Percentiles rank a stretch among this genome's conserved stretches.
Conservation (phyloP, 2,888 invertebrate species). For the Phragmatobia fuliginosa region DNA sequence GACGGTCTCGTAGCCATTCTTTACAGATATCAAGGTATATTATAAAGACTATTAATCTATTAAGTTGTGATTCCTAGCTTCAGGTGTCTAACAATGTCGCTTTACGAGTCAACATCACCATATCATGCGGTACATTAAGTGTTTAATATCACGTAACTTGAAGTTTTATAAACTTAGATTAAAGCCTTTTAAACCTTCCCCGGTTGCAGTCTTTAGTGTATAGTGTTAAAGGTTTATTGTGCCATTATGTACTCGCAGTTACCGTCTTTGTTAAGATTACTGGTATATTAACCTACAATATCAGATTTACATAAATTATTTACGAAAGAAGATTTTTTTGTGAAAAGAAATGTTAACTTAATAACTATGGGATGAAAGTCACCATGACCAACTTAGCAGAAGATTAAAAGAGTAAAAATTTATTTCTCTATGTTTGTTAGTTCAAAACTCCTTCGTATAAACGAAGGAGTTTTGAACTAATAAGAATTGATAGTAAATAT, state of each 20-base stretch:
- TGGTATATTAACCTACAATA: neutral
- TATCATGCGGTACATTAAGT: conserved; percentile 60
- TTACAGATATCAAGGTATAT: too few species aligned
- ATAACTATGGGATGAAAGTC: too few species aligned
- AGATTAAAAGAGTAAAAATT: too few species aligned
- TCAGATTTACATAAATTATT: neutral
- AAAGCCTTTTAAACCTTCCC: conserved; percentile 33
- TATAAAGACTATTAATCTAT: neutral
- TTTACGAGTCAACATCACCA: conserved; percentile 58
- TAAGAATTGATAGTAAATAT: too few species aligned
- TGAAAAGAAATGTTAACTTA: too few species aligned
- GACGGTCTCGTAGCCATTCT: too few species aligned
- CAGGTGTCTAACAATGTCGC: conserved; percentile 49
- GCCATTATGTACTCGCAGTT: neutral
- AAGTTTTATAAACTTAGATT: conserved; percentile 54
- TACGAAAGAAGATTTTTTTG: neutral
- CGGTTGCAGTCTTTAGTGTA: conserved; percentile 12
- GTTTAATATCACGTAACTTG: conserved; percentile 58
- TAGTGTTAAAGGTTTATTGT: neutral
- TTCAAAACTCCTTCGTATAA: too few species aligned
- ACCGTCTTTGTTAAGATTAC: neutral
- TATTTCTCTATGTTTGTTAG: too few species aligned
- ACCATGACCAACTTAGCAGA: too few species aligned
- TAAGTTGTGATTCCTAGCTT: conserved; percentile 39
- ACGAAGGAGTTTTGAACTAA: too few species aligned